A percentile compares a stretch with the other conserved stretches of the same genome.
Evolutionary conservation across 2,888 invertebrate genomes (phyloP).

Genomic region (Spisula solida): DNA sequence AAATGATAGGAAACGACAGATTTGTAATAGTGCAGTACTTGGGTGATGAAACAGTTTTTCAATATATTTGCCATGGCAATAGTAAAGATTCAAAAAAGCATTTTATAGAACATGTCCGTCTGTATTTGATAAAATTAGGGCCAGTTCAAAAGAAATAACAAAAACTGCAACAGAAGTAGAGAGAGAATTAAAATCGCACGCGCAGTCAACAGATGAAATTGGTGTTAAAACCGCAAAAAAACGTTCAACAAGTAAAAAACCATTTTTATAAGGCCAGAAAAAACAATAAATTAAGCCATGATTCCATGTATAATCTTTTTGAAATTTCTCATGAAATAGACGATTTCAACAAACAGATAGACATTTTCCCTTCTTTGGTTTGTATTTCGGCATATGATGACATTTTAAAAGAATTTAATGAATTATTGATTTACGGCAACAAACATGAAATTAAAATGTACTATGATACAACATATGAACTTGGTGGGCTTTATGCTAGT

Average conservation of each 20-base stretch:
- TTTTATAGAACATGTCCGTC: background rate
- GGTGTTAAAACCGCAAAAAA: background rate
- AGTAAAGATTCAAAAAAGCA: background rate
- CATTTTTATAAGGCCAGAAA: background rate
- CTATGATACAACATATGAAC: conserved; percentile 23
- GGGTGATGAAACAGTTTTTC: too few species aligned
- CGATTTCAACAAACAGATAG: background rate
- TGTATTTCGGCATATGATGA: conserved; percentile 28
- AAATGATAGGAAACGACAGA: too few species aligned
- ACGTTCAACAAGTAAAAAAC: background rate
- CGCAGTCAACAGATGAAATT: background rate
- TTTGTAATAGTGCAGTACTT: too few species aligned
- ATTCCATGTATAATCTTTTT: background rate
- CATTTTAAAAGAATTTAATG: conserved; percentile 34
- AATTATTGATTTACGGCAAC: background rate
- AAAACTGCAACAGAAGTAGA: background rate
- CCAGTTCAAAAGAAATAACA: background rate
- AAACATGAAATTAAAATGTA: background rate
- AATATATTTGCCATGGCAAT: background rate
- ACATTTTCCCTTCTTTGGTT: conserved; percentile 1
- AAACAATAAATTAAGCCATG: background rate
- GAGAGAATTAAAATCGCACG: background rate
- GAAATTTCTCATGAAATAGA: background rate
- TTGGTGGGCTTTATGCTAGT: conserved; percentile 16
- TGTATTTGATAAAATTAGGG: background rate